Evolutionary conservation across 2,888 invertebrate species (phyloP).

Genomic region (Chalcis sispes): DNA sequence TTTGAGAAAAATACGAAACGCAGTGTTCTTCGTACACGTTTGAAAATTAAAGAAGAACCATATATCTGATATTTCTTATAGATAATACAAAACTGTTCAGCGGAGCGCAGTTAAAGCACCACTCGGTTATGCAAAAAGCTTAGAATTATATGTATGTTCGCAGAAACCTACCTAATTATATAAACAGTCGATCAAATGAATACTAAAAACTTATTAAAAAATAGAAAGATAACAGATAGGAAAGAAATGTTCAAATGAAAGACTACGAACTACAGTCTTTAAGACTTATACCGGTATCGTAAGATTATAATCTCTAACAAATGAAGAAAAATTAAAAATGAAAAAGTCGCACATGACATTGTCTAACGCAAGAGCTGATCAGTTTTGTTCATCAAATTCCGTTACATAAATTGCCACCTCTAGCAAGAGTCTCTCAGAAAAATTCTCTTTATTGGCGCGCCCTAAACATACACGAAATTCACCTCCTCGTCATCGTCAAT

Average conservation of each 20-base stretch:
- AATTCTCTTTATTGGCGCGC: slow-evolving; percentile 42
- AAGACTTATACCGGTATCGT: too few relatives aligned
- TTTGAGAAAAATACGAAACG: neutral
- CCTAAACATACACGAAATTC: slow-evolving; percentile 45
- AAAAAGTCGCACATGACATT: neutral
- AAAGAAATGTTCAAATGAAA: too few relatives aligned
- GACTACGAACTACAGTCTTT: too few relatives aligned
- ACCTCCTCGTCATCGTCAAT: neutral
- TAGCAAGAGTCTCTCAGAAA: slow-evolving; percentile 26
- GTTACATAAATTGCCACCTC: slow-evolving; percentile 8
- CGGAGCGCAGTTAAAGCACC: slow-evolving; percentile 20
- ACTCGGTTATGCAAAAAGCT: neutral
- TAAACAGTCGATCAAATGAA: too few relatives aligned
- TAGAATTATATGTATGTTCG: too few relatives aligned
- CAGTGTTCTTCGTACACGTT: neutral
- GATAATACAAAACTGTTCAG: slow-evolving; percentile 45
- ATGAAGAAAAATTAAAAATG: slow-evolving; percentile 3
- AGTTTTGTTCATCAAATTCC: slow-evolving; percentile 30
- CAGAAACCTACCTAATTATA: too few relatives aligned
- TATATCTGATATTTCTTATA: slow-evolving; percentile 34
- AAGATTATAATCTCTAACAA: too few relatives aligned
- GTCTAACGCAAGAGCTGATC: slow-evolving; percentile 5
- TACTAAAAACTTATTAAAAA: too few relatives aligned
- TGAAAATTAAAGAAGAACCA: slow-evolving; percentile 14
- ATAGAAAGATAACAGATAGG: too few relatives aligned